Conservation (phyloP, 2,113 vertebrate genomes). For the Turnix velox region DNA sequence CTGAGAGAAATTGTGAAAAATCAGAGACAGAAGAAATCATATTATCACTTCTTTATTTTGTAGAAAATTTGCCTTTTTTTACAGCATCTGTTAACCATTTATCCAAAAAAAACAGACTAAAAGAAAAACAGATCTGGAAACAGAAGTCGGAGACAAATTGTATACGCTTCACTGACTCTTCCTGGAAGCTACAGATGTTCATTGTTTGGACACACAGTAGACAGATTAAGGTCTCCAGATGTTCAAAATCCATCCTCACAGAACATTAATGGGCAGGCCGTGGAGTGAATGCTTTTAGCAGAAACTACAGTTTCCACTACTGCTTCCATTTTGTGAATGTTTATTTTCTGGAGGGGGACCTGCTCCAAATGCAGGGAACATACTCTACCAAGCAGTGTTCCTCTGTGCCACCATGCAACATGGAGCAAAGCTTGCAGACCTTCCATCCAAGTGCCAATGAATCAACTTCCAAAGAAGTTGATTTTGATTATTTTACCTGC, state of each 20-base stretch:
- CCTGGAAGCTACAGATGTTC: neutral
- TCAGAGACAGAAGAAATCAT: neutral
- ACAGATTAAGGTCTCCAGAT: neutral
- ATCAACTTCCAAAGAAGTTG: neutral
- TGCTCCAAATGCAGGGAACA: neutral
- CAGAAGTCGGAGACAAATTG: neutral
- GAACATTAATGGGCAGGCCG: neutral
- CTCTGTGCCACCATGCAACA: neutral
- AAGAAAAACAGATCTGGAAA: neutral
- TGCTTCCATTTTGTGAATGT: neutral
- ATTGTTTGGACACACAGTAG: neutral
- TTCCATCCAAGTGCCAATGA: neutral
- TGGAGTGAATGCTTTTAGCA: neutral
- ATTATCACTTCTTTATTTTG: slow-evolving; percentile 16
- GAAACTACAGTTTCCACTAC: neutral
- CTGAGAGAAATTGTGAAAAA: neutral
- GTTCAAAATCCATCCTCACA: neutral
- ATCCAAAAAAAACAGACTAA: neutral
- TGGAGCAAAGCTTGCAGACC: fast-evolving
- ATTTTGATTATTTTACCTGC: neutral
- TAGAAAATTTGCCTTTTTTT: slow-evolving; percentile 34
- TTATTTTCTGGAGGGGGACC: neutral
- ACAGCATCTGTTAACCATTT: neutral
- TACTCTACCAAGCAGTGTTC: neutral
- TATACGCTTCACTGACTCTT: neutral